phyloP scores from a whole-genome alignment of 2,888 invertebrate genomes.

The Zonitis immaculata region DNA sequence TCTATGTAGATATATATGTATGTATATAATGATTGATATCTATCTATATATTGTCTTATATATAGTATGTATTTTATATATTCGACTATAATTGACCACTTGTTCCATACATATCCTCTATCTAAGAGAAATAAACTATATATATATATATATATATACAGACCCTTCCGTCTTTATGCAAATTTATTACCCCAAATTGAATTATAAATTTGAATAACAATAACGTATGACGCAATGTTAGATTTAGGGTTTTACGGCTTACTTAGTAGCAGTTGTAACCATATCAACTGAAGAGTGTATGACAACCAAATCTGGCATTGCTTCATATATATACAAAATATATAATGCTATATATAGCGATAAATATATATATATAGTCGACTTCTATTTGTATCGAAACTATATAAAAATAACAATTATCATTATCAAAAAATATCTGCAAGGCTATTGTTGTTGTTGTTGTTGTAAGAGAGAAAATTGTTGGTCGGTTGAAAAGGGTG shows the following conservation, averaged over 20 bases:
- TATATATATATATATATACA: no score
- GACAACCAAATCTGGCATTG: not conserved
- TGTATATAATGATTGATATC: not conserved
- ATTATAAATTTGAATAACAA: constrained; percentile 52
- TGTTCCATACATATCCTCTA: constrained; percentile 32
- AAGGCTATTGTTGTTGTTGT: no score
- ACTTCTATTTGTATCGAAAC: no score
- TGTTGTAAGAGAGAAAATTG: no score
- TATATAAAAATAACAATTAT: no score
- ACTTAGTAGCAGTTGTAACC: constrained; percentile 31
- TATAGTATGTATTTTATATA: not conserved
- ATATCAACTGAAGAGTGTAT: not conserved
- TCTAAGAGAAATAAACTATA: constrained; percentile 22
- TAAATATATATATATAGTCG: no score
- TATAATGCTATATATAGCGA: no score
- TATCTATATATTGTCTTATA: not conserved
- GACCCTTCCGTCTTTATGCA: constrained; percentile 48
- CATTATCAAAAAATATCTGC: no score
- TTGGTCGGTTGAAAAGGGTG: no score
- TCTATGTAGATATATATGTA: no score
- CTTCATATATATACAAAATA: no score
- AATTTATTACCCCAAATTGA: constrained; percentile 50
- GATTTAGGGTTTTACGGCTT: constrained; percentile 47
- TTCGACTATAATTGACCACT: constrained; percentile 38
- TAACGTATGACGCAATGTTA: constrained; percentile 47